Conservation (phyloP, 2,113 vertebrate species). For the Platanista minor region DNA sequence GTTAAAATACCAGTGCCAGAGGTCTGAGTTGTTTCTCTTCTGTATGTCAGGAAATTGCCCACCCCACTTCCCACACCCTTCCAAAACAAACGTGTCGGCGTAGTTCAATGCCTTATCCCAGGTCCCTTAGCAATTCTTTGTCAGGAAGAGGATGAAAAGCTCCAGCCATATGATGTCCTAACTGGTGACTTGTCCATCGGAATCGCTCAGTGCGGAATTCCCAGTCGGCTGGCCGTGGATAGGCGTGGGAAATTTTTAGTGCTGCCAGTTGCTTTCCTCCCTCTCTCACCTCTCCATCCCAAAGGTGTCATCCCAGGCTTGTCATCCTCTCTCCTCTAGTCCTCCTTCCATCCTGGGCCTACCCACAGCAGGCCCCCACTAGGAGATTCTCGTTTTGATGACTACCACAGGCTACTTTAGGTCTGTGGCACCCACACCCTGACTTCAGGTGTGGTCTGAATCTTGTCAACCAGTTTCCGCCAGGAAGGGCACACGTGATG, state of each 20-base stretch:
- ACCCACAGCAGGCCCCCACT: background rate
- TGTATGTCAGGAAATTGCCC: background rate
- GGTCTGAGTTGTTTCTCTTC: background rate
- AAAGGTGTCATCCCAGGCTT: background rate
- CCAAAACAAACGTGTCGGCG: background rate
- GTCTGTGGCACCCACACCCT: background rate
- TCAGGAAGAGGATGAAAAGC: background rate
- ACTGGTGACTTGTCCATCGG: background rate
- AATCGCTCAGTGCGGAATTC: background rate
- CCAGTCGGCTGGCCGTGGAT: background rate
- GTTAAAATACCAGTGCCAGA: background rate
- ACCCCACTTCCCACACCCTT: background rate
- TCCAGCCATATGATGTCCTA: background rate
- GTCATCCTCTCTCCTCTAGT: background rate
- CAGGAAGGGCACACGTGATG: too few relatives aligned
- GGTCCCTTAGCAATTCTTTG: background rate
- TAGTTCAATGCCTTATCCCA: background rate
- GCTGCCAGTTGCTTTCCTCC: background rate
- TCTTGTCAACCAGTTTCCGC: background rate
- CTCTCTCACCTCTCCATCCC: background rate
- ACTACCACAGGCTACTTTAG: background rate
- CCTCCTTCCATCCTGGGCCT: background rate
- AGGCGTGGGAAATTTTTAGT: background rate
- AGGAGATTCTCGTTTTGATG: background rate
- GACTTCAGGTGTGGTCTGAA: accelerated